Conservation (phyloP, 2,888 invertebrate genomes). For the Clusia tigrina region DNA sequence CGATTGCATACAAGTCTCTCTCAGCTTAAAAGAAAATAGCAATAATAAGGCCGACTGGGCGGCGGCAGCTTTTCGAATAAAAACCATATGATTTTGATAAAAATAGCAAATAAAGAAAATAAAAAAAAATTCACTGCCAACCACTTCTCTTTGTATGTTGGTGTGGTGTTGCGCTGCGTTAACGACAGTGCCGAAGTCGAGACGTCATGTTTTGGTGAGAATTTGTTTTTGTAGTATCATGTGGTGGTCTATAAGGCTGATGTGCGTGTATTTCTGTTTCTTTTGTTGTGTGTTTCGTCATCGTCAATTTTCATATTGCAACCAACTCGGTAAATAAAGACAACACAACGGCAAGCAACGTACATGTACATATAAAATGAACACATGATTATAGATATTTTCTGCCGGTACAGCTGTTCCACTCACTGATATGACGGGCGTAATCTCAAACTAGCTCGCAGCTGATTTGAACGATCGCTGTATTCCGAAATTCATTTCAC, state of each 20-base stretch:
- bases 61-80: conserved; percentile 4
- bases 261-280: background rate
- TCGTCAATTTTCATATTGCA: background rate
- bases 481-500: too few species aligned
- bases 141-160: conserved; percentile 37
- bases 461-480: too few species aligned
- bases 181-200: background rate
- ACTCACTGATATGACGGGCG: too few species aligned
- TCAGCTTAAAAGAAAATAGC: background rate
- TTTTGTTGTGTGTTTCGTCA: background rate
- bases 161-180: background rate
- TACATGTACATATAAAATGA: too few species aligned
- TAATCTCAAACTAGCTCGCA: too few species aligned
- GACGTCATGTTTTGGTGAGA: background rate
- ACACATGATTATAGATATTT: background rate
- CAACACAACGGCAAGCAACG: background rate
- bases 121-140: conserved; percentile 1
- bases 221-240: background rate
- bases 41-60: background rate
- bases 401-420: too few species aligned
- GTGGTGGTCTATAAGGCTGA: too few species aligned
- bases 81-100: conserved; percentile 52
- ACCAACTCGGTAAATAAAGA: background rate
- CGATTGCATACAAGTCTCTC: background rate
- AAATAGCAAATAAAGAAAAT: conserved; percentile 22